These are phyloP conservation scores for Drosophila buzzatii DNA, from an alignment of 2,888 invertebrate genomes.

Conservation along the genomic window DNA sequence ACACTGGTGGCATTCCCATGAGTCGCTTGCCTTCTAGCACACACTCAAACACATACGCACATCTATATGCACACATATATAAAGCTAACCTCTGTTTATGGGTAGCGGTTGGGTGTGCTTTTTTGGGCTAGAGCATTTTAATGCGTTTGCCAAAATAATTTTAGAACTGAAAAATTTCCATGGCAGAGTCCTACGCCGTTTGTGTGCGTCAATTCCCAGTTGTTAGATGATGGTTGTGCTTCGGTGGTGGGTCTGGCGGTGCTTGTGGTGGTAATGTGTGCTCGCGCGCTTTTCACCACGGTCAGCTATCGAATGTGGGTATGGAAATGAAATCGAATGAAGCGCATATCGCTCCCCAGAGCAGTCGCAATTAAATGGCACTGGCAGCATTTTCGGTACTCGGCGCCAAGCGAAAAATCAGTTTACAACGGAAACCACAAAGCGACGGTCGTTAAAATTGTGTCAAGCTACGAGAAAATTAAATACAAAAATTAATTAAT, in stretches of 20 bases:
- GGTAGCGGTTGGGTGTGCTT: conserved; percentile 12
- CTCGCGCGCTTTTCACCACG: conserved; percentile 54
- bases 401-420: conserved; percentile 76
- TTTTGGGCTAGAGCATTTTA: conserved; percentile 6
- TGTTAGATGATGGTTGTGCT: conserved; percentile 11
- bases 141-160: conserved; percentile 21
- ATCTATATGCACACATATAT: background rate
- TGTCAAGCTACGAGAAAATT: conserved; percentile 59
- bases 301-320: conserved; percentile 33
- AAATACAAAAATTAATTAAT: background rate
- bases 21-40: conserved; percentile 35
- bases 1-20: conserved; percentile 39
- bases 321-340: conserved; percentile 42
- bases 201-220: conserved; percentile 23
- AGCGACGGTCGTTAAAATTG: conserved; percentile 82
- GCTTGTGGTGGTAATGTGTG: conserved; percentile 24
- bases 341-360: conserved; percentile 34
- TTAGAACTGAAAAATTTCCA: conserved; percentile 49
- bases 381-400: conserved; percentile 33
- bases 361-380: conserved; percentile 31
- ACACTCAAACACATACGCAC: conserved; percentile 7
- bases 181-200: conserved; percentile 27
- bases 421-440: conserved; percentile 85
- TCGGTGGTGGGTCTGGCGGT: conserved; percentile 6
- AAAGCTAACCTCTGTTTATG: conserved; percentile 20